Evolutionary conservation across 2,888 invertebrate genomes (phyloP), one percentile per base, ranked within the genome.

Genomic region (Apamea monoglypha): DNA sequence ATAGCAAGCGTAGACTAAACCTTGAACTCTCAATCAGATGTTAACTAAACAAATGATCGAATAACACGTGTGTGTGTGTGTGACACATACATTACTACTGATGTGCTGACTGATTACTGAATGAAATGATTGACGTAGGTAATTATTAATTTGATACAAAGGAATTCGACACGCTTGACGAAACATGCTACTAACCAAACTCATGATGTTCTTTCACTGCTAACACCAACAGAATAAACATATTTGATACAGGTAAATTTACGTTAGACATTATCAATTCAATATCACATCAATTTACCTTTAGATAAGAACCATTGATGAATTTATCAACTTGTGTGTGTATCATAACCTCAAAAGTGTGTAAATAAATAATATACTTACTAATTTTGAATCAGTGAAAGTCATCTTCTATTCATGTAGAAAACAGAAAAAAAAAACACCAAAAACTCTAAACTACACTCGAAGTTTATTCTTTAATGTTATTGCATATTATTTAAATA

Each of bases 311-410:
- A 73, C 72, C 63, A 78, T 78, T 69, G 56, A 77, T 56, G 25
- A 75, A 73, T n/a, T 72, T 78, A 64, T 66, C 61, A 63, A 74
- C 36, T 73, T 69, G 14, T 80, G 74, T 64, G 25, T 63, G 18
- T 16, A 21, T 16, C 74, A 78, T 89, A 91, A 90, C 88, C 88
- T 89, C 73, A 87, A 87, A 87, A 36, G 14, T 74, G 75, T 47
- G 53, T 82, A 78, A 82, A 80, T 80, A 86, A 79, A 73, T 71
- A 77, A 32, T 70, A 76, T 66, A 94, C 94, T 93, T 90, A 94
- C 94, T 59, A 94, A 84, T 91, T 92, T 93, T 25, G 91, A 86
- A 82, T 91, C 82, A 69, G 86, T 85, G 63, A 88, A 36, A 82
- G 90, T 70, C 93, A 94, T 94, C 87, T 86, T 90, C 78, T 32